These are phyloP conservation scores for Cyphomyrus discorhynchus DNA, from an alignment of 2,113 vertebrate species.

Conservation along the genomic window DNA sequence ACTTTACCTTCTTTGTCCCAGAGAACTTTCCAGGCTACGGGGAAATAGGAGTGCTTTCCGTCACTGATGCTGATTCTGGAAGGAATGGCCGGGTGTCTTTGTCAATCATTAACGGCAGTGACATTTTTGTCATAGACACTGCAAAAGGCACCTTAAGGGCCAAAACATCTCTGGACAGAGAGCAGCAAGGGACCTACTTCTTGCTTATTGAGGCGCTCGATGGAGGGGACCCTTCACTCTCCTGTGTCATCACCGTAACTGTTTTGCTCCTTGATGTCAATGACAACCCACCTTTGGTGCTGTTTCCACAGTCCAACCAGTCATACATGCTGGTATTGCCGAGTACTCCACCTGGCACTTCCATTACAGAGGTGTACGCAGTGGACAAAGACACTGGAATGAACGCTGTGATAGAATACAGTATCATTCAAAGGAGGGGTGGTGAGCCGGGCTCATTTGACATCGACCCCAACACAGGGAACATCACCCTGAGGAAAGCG, in stretches of 20 bases:
- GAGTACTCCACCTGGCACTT: conserved; percentile 86
- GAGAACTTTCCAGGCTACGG: conserved; percentile 96
- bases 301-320: conserved; percentile 96
- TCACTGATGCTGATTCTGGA: conserved; percentile 85
- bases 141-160: conserved; percentile 85
- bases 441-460: conserved; percentile 84
- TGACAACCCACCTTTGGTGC: conserved; percentile 89
- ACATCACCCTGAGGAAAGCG: conserved; percentile 88
- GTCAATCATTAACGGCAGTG: conserved; percentile 87
- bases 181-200: conserved; percentile 89
- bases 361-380: conserved; percentile 93
- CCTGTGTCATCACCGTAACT: conserved; percentile 88
- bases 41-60: conserved; percentile 91
- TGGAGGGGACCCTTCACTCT: conserved; percentile 84
- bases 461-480: conserved; percentile 90
- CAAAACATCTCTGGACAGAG: conserved; percentile 84
- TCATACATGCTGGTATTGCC: conserved; percentile 92
- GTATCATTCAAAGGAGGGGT: conserved; percentile 89
- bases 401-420: conserved; percentile 97
- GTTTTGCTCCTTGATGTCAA: conserved; percentile 92
- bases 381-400: conserved; percentile 96
- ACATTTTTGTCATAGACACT: conserved; percentile 95
- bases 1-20: conserved; percentile 96
- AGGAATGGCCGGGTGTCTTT: conserved; percentile 91
- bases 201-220: conserved; percentile 90